Base-by-base conservation (phyloP, 2,888 invertebrate genomes). In the Mesorhabditis belari region DNA sequence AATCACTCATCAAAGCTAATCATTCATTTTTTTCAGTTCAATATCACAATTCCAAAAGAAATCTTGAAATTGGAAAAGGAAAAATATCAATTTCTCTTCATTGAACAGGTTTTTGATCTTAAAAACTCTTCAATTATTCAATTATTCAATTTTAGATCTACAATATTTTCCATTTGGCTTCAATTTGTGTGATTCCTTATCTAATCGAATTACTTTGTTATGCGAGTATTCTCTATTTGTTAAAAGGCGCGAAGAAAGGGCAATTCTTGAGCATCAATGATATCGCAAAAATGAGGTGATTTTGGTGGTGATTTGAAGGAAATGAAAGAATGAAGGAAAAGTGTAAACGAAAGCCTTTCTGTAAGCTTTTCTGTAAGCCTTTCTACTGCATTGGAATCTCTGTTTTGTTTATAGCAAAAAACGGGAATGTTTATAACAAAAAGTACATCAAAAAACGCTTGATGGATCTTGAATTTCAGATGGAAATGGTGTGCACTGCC, bases 171-270 rank as follows among this genome's bases (percentile, higher is more conserved):
- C 73, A 71, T 60, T 57, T 71, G 21, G 60, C 67, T 9, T 69
- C 68, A 19, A 68, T 71, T 55, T 69, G 66, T 49, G 66, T 70
- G 5, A 29, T 70, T 28, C 73, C 73, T 4, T 73, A 70, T 57
- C 28, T 64, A 3, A 23, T 68, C 24, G 71, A 70, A 29, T 27
- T 71, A 21, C 58, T 69, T 26, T 70, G 68, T 57, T 70, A 70
- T 57, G 65, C 70, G 6, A n/a, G 64, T 26, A 73, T 70, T 19
- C 56, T 71, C 4, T 71, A 68, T 54, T 62, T 73, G 53, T 56
- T 71, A 35, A 70, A 68, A 58, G 67, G 67, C 26, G 71, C 70
- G 2, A 55, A 59, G 49, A 52, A 61, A 6, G 67, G 67, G 4
- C 49, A 60, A 5, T 65, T 67, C 57, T 21, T 58, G 19, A 57